Evolutionary conservation across 2,888 invertebrate species (phyloP).

Genomic region (Calephelis perditalis): DNA sequence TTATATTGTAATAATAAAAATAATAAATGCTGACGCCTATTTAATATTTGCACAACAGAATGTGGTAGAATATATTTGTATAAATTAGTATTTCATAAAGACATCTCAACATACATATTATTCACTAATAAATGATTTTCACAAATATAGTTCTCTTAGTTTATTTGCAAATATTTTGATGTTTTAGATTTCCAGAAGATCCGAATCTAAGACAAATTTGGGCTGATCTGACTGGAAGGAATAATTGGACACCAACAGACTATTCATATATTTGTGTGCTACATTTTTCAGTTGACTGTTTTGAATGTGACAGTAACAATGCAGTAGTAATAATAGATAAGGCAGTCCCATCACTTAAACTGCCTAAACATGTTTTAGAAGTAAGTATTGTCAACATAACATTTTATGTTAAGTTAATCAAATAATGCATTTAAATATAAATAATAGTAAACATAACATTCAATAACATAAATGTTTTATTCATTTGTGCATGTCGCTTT

Average conservation of each 20-base stretch:
- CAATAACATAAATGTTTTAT: too few relatives aligned
- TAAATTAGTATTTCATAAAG: too few relatives aligned
- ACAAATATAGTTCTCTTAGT: too few relatives aligned
- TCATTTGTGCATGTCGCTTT: too few relatives aligned
- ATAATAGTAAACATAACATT: too few relatives aligned
- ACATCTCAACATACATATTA: too few relatives aligned
- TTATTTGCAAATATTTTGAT: background rate
- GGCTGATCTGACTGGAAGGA: constrained; percentile 66
- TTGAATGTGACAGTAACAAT: constrained; percentile 52
- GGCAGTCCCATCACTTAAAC: constrained; percentile 63
- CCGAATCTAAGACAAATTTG: constrained; percentile 57
- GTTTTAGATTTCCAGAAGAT: constrained; percentile 63
- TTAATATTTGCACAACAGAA: too few relatives aligned
- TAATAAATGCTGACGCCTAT: too few relatives aligned
- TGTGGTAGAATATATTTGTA: too few relatives aligned
- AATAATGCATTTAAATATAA: too few relatives aligned
- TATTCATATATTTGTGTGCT: constrained; percentile 69
- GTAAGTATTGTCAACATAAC: constrained; percentile 32
- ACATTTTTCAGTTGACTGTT: constrained; percentile 68
- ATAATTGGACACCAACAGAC: constrained; percentile 69
- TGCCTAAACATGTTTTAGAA: constrained; percentile 68
- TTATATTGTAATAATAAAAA: too few relatives aligned
- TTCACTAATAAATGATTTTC: too few relatives aligned
- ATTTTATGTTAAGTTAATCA: background rate
- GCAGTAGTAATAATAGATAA: constrained; percentile 56